phyloP scores from a whole-genome alignment of 2,797 vertebrate genomes.

The Staurois parvus region DNA sequence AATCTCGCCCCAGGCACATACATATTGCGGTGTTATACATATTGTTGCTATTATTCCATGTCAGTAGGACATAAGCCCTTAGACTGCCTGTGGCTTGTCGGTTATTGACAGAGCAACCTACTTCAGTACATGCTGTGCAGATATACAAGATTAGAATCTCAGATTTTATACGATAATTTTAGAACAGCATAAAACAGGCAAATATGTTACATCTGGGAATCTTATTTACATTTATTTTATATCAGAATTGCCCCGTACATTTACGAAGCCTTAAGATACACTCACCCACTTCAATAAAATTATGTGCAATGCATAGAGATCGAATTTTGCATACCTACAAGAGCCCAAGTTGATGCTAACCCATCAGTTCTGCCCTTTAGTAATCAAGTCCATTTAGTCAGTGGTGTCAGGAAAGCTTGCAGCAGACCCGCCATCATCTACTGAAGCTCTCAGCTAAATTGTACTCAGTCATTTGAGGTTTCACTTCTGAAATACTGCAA shows the following conservation, averaged over 20 bases:
- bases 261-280: background rate
- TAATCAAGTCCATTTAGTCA: background rate
- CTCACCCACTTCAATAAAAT: background rate
- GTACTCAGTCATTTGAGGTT: slow-evolving; percentile 19
- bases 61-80: too few species aligned
- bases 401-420: slow-evolving; percentile 10
- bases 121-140: too few species aligned
- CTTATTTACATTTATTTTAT: background rate
- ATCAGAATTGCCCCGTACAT: background rate
- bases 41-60: too few species aligned
- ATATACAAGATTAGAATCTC: too few species aligned
- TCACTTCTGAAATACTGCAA: slow-evolving; percentile 20
- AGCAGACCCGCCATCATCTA: slow-evolving; percentile 1
- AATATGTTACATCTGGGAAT: too few species aligned
- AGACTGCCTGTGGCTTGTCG: too few species aligned
- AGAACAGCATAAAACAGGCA: background rate
- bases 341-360: background rate
- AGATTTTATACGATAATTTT: background rate
- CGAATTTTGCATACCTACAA: background rate
- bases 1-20: too few species aligned
- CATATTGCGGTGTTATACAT: too few species aligned
- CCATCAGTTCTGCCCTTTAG: background rate
- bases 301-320: background rate
- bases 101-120: too few species aligned
- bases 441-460: slow-evolving; percentile 10